Base-by-base conservation (phyloP, 1,140 invertebrate species). In the Manduca sexta region DNA sequence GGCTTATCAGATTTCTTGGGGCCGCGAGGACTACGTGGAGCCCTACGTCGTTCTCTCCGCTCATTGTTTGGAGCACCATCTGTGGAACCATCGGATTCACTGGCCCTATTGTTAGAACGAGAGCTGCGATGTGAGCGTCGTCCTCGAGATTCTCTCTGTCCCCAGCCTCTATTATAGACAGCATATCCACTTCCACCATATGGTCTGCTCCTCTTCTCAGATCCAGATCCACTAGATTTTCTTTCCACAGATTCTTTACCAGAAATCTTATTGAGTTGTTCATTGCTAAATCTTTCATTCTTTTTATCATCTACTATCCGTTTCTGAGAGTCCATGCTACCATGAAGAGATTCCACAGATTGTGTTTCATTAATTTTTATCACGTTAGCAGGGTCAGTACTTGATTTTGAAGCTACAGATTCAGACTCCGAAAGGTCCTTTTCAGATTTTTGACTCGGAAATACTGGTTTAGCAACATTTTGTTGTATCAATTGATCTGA, bases 161-260 rank as follows among this genome's bases (percentile, higher is more conserved):
- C 81, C 74, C 80, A 84, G 53, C 79, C 79, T 56, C 81, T 70
- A 52, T 71, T 74, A 56, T 83, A 84, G 4, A 85, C 78, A 46
- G 77, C 80, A 55, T 71, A 80, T 3, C 82, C 75, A 29, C 81
- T 64, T n/a, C 77, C 66, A 11, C 71, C 75, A 52, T 74, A 87
- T 8, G 74, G 74, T 58, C 82, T 67, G n/a, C 72, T 62, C 60
- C 85, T 88, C 52, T 86, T 86, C 67, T 87, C 85, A 49, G 85
- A 87, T 44, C 84, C 84, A 40, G 84, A 86, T 13, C 85, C 84
- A 63, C 86, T 86, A 14, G 84, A 84, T 56, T 86, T 87, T 49
- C 86, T 57, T 70, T 87, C 86, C 38, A 82, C 52, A 4, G 81
- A 74, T 46, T 87, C 86, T 56, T 87, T 86, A 15, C 50, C 39